Conservation (phyloP, 2,797 vertebrate genomes). For the Phoebastria nigripes region DNA sequence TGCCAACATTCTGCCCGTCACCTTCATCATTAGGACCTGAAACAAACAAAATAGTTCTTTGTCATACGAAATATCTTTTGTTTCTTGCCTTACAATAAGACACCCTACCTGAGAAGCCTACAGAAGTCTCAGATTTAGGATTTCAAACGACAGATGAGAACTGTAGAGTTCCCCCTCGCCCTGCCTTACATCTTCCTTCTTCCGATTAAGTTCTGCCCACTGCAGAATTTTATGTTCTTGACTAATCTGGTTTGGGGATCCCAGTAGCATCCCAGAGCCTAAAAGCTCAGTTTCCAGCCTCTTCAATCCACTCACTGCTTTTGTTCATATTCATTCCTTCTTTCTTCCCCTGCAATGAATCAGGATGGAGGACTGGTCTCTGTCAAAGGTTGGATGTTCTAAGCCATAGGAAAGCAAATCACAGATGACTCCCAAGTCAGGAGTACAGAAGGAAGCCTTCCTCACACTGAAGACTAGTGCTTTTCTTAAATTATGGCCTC, state of each 20-base stretch:
- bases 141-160: neutral
- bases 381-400: neutral
- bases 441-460: neutral
- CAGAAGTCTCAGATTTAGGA: neutral
- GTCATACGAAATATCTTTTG: neutral
- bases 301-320: neutral
- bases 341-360: neutral
- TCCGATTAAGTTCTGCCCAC: neutral
- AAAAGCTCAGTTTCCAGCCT: neutral
- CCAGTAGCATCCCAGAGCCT: neutral
- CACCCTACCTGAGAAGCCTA: neutral
- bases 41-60: neutral
- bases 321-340: neutral
- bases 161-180: neutral
- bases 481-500: neutral
- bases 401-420: neutral
- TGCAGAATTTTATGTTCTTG: neutral
- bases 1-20: constrained; percentile 85
- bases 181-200: neutral
- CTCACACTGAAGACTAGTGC: neutral
- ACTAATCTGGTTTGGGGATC: neutral
- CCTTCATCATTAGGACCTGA: constrained; percentile 88
- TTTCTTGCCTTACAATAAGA: neutral
- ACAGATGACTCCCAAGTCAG: neutral
- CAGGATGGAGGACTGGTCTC: neutral